Percentiles rank a stretch among this genome's conserved stretches.
Conservation (phyloP, 2,113 vertebrate genomes). For the Apodemus sylvaticus region DNA sequence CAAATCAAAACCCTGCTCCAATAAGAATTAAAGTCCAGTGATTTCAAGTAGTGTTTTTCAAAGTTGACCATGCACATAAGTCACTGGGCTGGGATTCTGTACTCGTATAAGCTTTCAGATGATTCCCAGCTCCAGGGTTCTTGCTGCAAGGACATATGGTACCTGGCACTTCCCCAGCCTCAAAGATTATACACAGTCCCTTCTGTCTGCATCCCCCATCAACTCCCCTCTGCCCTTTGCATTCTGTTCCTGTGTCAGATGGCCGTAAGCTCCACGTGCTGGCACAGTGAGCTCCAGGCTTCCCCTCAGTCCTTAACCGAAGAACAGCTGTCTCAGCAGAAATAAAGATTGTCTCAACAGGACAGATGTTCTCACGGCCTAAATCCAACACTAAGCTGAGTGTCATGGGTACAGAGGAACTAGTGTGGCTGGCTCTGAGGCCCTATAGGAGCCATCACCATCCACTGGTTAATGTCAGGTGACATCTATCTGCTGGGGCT, state of each 20-base stretch:
- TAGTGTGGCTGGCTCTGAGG: neutral
- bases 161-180: neutral
- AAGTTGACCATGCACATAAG: neutral
- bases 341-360: neutral
- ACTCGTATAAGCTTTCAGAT: neutral
- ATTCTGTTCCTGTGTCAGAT: neutral
- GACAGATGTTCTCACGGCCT: slow-evolving; percentile 12
- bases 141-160: neutral
- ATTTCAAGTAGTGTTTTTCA: neutral
- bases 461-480: neutral
- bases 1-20: neutral
- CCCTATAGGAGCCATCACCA: neutral
- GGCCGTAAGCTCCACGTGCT: neutral
- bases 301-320: neutral
- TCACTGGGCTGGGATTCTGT: neutral
- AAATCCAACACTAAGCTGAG: neutral
- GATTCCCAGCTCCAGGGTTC: neutral
- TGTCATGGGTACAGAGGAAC: neutral
- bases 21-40: neutral
- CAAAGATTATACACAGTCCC: neutral
- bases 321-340: neutral
- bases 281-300: neutral
- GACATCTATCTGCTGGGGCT: neutral
- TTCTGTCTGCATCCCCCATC: neutral
- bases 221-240: neutral